Conservation (phyloP, 2,797 vertebrate genomes). For the Cossypha polioptera region DNA sequence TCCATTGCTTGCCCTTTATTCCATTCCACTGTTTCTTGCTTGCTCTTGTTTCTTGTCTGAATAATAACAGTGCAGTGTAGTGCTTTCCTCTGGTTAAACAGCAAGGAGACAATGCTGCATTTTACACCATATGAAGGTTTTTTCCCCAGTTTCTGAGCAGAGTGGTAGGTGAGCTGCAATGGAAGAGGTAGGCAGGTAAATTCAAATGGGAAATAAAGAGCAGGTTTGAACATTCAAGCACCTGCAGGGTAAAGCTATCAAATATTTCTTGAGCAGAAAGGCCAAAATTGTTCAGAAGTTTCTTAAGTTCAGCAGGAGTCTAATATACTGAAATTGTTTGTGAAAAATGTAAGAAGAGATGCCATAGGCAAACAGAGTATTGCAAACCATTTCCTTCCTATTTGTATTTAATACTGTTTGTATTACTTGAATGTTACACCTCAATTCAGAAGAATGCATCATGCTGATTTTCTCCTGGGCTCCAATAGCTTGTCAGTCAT, state of each 20-base stretch:
- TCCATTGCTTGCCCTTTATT: neutral
- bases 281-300: neutral
- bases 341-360: neutral
- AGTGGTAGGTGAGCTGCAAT: accelerated
- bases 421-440: neutral
- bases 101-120: neutral
- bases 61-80: neutral
- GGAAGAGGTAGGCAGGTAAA: neutral
- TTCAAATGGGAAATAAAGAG: neutral
- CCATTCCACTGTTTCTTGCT: neutral
- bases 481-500: neutral
- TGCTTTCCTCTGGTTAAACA: neutral
- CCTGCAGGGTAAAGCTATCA: neutral
- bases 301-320: neutral
- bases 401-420: neutral
- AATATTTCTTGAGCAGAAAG: neutral
- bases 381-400: neutral
- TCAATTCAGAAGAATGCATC: neutral
- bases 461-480: neutral
- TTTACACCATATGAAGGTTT: neutral
- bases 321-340: neutral
- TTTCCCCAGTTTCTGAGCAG: neutral
- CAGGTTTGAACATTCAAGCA: neutral
- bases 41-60: neutral
- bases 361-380: neutral